phyloP scores from a whole-genome alignment of 2,113 vertebrate species.

The Calyptomena viridis region DNA sequence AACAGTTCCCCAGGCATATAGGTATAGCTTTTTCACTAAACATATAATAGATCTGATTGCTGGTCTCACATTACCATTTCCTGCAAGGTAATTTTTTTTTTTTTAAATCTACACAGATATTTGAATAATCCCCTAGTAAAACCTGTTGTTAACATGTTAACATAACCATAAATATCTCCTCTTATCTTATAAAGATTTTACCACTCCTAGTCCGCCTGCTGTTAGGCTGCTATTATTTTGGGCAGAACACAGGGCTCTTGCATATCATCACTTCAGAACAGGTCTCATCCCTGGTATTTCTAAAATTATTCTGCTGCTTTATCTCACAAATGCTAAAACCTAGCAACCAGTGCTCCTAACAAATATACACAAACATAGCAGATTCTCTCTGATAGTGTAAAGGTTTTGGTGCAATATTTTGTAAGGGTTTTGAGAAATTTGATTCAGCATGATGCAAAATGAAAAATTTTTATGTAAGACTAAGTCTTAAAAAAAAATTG shows the following conservation, averaged over 20 bases:
- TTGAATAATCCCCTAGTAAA: neutral
- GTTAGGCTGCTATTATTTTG: neutral
- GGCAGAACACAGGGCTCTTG: neutral
- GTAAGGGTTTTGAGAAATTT: neutral
- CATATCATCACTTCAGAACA: neutral
- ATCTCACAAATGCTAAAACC: neutral
- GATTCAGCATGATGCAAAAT: neutral
- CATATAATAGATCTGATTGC: neutral
- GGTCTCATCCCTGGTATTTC: neutral
- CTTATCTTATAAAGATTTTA: neutral
- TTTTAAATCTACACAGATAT: neutral
- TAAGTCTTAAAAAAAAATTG: neutral
- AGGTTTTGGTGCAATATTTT: neutral
- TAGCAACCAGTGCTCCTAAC: neutral
- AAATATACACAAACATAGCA: neutral
- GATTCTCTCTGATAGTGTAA: neutral
- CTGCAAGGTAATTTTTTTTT: neutral
- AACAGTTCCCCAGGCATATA: neutral
- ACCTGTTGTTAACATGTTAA: neutral
- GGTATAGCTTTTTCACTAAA: neutral
- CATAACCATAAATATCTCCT: neutral
- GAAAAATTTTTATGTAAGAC: neutral
- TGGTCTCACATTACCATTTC: neutral
- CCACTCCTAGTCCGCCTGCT: neutral
- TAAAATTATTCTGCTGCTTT: neutral